phyloP scores from a whole-genome alignment of 2,888 invertebrate species.

The Galeruca laticollis region DNA sequence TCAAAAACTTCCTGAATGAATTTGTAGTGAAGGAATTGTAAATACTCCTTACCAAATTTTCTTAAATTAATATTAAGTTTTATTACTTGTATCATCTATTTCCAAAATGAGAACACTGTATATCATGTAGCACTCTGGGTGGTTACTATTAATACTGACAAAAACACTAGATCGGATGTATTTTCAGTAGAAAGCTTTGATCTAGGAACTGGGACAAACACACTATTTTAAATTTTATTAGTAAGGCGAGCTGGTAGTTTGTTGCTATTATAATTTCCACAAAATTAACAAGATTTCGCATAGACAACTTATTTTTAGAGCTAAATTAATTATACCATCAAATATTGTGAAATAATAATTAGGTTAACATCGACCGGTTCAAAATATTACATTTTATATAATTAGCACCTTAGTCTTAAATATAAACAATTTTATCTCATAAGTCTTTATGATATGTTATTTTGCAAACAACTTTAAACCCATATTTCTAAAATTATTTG shows the following conservation, averaged over 20 bases:
- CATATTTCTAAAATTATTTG: not conserved
- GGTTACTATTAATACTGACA: slow-evolving; percentile 15
- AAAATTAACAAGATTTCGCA: slow-evolving; percentile 21
- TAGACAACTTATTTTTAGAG: slow-evolving; percentile 18
- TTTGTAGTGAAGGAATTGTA: too few species aligned
- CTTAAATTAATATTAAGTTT: not conserved
- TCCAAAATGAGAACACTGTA: not conserved
- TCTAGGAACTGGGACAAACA: slow-evolving; percentile 36
- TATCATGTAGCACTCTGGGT: not conserved
- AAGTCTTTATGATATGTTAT: not conserved
- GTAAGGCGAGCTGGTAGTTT: slow-evolving; percentile 10
- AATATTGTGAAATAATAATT: not conserved
- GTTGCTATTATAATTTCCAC: slow-evolving; percentile 14
- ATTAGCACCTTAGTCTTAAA: not conserved
- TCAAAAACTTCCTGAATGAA: too few species aligned
- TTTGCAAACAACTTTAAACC: not conserved
- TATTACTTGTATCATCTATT: not conserved
- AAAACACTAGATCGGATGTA: slow-evolving; percentile 33
- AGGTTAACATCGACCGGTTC: slow-evolving; percentile 1
- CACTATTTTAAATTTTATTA: slow-evolving; percentile 38
- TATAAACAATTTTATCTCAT: not conserved
- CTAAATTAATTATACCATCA: slow-evolving; percentile 13
- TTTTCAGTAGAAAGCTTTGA: slow-evolving; percentile 32
- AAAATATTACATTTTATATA: not conserved
- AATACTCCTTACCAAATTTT: too few species aligned